Conservation (phyloP, 2,888 invertebrate genomes). For the Phlogophora meticulosa region DNA sequence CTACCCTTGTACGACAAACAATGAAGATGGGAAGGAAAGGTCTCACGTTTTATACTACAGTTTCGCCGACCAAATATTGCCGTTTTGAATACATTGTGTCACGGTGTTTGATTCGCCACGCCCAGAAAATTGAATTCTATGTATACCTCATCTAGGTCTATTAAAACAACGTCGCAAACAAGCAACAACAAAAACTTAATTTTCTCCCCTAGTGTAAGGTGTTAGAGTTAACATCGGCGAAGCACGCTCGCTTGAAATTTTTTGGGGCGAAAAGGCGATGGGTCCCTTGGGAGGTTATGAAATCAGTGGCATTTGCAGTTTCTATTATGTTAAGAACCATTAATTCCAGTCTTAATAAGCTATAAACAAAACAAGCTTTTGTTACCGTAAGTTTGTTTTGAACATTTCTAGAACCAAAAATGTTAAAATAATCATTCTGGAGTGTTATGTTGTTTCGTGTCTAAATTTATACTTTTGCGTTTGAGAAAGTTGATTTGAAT, state of each 20-base stretch:
- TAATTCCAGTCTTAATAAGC: slow-evolving; percentile 90
- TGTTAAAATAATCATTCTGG: neutral
- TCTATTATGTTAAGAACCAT: slow-evolving; percentile 91
- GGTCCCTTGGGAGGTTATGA: slow-evolving; percentile 91
- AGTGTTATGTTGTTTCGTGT: neutral
- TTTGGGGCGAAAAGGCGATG: slow-evolving; percentile 89
- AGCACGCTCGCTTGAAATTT: slow-evolving; percentile 68
- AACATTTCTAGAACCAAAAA: slow-evolving; percentile 25
- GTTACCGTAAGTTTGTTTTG: slow-evolving; percentile 67
- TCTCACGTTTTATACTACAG: slow-evolving; percentile 87
- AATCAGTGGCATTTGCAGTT: slow-evolving; percentile 93
- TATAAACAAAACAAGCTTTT: slow-evolving; percentile 88
- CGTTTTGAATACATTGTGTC: slow-evolving; percentile 90
- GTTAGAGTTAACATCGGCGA: slow-evolving; percentile 69
- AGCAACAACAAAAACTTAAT: slow-evolving; percentile 48
- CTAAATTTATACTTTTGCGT: neutral
- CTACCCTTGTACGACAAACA: slow-evolving; percentile 79
- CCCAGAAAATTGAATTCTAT: slow-evolving; percentile 90
- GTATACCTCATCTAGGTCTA: slow-evolving; percentile 83
- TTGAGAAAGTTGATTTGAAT: neutral
- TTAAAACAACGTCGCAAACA: slow-evolving; percentile 76
- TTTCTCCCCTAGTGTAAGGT: slow-evolving; percentile 66
- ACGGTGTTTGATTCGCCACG: slow-evolving; percentile 91
- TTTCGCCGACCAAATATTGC: slow-evolving; percentile 87
- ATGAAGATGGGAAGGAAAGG: slow-evolving; percentile 83